Evolutionary conservation across 2,797 vertebrate genomes (phyloP).

Genomic region (Lacerta viridis): DNA sequence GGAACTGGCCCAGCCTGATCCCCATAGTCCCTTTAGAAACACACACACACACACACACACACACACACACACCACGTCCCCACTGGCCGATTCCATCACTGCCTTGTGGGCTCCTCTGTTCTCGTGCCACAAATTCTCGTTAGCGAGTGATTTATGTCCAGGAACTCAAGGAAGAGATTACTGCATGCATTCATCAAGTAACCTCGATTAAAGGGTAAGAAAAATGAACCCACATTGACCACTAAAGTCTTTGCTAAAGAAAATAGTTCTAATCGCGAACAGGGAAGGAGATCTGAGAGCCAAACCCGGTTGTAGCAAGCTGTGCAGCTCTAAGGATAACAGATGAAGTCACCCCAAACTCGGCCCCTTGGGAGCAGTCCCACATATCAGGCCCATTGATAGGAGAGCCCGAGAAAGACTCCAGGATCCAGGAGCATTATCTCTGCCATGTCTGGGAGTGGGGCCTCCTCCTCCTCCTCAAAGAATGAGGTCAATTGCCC

Average conservation of each 20-base stretch:
- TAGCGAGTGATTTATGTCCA: conserved; percentile 36
- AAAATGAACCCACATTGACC: conserved; percentile 23
- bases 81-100: background rate
- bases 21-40: background rate
- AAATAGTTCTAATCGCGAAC: conserved; percentile 49
- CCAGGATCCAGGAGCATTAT: background rate
- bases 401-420: conserved; percentile 31
- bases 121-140: conserved; percentile 49
- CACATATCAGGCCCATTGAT: conserved; percentile 24
- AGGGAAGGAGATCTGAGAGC: conserved; percentile 41
- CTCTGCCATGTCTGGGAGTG: background rate
- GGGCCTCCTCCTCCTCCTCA: conserved; percentile 52
- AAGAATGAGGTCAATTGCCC: background rate
- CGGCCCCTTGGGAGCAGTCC: conserved; percentile 43
- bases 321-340: conserved; percentile 52
- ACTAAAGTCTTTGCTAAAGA: conserved; percentile 47
- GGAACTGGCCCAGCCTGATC: background rate
- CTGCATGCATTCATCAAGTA: conserved; percentile 51
- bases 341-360: conserved; percentile 45
- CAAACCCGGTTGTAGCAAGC: background rate
- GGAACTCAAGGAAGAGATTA: conserved; percentile 60
- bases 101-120: conserved; percentile 8
- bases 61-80: background rate
- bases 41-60: background rate
- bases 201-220: conserved; percentile 50